These are phyloP conservation scores for Macaria liturata DNA, from an alignment of 2,888 invertebrate species.

Conservation along the genomic window DNA sequence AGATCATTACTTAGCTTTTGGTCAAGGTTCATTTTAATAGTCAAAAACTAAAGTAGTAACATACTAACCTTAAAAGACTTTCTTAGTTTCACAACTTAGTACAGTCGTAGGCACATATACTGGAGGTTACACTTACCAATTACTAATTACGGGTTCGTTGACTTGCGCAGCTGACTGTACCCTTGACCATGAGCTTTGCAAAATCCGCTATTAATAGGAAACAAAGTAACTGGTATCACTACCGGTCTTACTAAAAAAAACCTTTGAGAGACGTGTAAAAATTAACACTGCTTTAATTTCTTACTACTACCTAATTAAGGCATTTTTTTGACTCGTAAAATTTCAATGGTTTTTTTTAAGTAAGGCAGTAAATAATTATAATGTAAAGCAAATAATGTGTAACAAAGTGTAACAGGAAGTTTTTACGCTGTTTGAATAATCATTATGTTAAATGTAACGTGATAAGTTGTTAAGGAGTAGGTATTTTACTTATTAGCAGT, in stretches of 20 bases:
- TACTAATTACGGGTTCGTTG: background rate
- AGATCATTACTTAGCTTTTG: no score
- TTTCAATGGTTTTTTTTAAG: no score
- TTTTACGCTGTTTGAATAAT: background rate
- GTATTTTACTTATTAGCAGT: no score
- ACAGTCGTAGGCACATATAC: background rate
- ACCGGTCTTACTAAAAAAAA: background rate
- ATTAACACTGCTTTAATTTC: no score
- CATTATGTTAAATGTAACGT: constrained; percentile 1
- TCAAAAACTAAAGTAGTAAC: no score
- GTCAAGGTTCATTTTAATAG: no score
- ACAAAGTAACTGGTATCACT: constrained; percentile 16
- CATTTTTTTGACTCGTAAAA: no score
- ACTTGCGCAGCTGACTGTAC: background rate
- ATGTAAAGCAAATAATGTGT: constrained; percentile 4
- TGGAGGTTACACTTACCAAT: background rate
- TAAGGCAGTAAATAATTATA: constrained; percentile 9
- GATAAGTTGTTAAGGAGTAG: background rate
- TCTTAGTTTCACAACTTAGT: no score
- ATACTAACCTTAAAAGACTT: no score
- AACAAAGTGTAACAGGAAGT: constrained; percentile 14
- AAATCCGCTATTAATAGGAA: constrained; percentile 16
- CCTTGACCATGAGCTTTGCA: constrained; percentile 16
- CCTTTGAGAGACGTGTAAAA: no score
- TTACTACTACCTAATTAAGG: no score